Base-by-base conservation (phyloP, 64 coral and sea anemone species). In the Actinia tenebrosa region DNA sequence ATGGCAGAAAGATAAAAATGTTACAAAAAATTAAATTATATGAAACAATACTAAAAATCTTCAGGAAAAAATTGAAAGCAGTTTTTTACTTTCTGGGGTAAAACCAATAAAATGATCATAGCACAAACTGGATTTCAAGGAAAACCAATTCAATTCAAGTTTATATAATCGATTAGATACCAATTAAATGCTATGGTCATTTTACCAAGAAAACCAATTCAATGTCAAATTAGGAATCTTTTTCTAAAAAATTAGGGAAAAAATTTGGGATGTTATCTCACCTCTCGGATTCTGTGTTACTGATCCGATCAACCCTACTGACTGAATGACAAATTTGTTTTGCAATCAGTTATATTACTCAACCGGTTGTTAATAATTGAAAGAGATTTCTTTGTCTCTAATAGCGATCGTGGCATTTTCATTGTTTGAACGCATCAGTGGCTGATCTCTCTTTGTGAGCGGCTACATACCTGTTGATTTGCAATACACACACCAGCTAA, bases 341-440 rank as follows among this genome's bases (percentile, higher is more conserved):
- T 60, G 16, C 42, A 64, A 87, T 79, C 62, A 87, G 90, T 92
- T 92, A 87, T 92, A 92, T 87, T 78, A 87, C 72, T 87, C 60
- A 54, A 17, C 45, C 26, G 63, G 45, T 25, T 16, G 60, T 87
- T 54, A 87, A 92, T 87, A 79, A 87, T 87, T 92, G 16, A 87
- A 45, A 64, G 85, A 58, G 79, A 82, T 46, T 58, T 72, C 63
- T 87, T 92, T 92, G 90, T 92, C 71, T 80, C 61, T 50, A 80
- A 42, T 80, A 80, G 60, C 43, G 90, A 87, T 87, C 90, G 90
- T 92, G 85, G 90, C 85, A 92, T 53, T 81, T 81, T 78, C 90
- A 92, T 92, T 92, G 90, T 92, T 86, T 92, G 79, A 78, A 92
- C 90, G 90, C 90, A 87, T 92, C 77, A 78, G 16, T 92, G 43